Base-by-base conservation (phyloP, 2,113 vertebrate genomes). In the Cyphomyrus discorhynchus region DNA sequence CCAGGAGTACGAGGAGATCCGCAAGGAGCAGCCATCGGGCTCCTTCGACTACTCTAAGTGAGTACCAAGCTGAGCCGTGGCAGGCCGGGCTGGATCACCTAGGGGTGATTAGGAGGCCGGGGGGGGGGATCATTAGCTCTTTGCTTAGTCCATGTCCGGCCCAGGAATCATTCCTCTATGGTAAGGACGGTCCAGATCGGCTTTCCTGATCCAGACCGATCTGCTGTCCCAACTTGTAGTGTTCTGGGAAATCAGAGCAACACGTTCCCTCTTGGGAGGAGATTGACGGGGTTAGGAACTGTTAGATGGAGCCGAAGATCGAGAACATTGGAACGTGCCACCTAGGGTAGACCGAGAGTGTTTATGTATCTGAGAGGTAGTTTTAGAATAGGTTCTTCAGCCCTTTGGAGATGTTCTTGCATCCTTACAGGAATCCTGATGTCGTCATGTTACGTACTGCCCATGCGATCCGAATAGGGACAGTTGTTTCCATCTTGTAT, bases 1-100 rank as follows among this genome's bases (percentile, higher is more conserved):
- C 92, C 96, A 96, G 94, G 96, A 96, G 92, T 96, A 96, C 8
- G 96, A 96, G 91, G 95, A 96, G 91, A 96, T 96, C 89, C 95
- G 96, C 77, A 96, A 96, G 90, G 96, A 96, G 90, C 95, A 95
- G 0, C 95, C 96, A 11, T 92, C 95, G 35, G 96, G 96, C 46
- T 94, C 93, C 90, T 96, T 96, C 58, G 95, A 96, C 90, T 96
- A 96, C 93, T 96, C 96, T 50, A 96, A 95, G 96, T 96, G 95
- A 89, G 9, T 58, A 58, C 39, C n/a, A 10, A 6, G 3, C 66
- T 31, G 66, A 11, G 6, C n/a, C 62, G 2, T 31, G n/a, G 24
- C 1, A 1, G 10, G 4, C 4, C 0, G 3, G 31, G 13, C 66
- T 10, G 13, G 31, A 39, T 35, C 62, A 10, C n/a, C n/a, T 5